Conservation (phyloP, 2,888 invertebrate genomes). For the Ischnura elegans region DNA sequence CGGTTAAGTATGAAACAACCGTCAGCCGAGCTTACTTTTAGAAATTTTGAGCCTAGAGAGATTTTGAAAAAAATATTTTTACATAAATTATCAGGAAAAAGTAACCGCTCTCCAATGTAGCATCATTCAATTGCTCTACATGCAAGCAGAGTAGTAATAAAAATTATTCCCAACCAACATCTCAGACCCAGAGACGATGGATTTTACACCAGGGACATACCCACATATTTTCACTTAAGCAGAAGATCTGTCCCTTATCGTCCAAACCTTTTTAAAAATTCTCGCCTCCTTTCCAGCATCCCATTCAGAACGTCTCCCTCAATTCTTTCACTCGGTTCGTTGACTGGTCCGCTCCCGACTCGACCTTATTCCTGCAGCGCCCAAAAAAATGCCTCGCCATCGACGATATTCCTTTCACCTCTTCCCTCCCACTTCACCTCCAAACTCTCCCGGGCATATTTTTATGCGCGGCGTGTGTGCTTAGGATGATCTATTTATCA, state of each 20-base stretch:
- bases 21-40: too few species aligned
- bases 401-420: neutral
- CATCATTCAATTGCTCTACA: neutral
- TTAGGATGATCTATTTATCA: slow-evolving; percentile 31
- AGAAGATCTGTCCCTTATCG: neutral
- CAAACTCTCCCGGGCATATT: too few species aligned
- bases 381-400: too few species aligned
- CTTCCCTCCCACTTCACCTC: neutral
- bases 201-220: neutral
- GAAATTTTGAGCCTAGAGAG: too few species aligned
- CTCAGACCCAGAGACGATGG: neutral
- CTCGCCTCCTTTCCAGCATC: neutral
- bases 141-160: too few species aligned
- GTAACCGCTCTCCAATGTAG: neutral
- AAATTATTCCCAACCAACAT: neutral
- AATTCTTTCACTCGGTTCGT: neutral
- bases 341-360: too few species aligned
- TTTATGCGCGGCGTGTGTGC: neutral
- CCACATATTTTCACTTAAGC: neutral
- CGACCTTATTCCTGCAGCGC: too few species aligned
- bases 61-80: neutral
- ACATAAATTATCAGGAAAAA: neutral
- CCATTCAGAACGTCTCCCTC: neutral
- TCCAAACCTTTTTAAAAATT: neutral
- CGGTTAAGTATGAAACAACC: too few species aligned